These are phyloP conservation scores for Gopherus evgoodei DNA, from an alignment of 2,113 vertebrate genomes.

Conservation along the genomic window DNA sequence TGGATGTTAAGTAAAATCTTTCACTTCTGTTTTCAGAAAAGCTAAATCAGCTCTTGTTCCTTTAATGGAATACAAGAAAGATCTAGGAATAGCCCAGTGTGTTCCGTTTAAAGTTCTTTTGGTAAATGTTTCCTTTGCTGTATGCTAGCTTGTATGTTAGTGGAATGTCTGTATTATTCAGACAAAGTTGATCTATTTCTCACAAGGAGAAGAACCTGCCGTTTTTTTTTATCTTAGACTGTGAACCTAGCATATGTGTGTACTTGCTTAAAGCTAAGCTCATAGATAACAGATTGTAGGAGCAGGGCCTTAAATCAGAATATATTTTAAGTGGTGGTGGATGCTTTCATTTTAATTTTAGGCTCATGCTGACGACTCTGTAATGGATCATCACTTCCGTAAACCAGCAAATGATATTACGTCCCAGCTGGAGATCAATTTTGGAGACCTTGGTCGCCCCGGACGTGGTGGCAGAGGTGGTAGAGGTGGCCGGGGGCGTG, in stretches of 20 bases:
- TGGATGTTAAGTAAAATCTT: too few relatives aligned
- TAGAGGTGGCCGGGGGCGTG: slow-evolving; percentile 91
- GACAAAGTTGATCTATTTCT: not conserved
- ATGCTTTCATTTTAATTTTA: slow-evolving; percentile 6
- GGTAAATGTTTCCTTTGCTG: not conserved
- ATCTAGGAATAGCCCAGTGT: not conserved
- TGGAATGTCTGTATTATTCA: fast-evolving
- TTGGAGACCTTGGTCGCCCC: slow-evolving; percentile 96
- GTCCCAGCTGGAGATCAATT: slow-evolving; percentile 99
- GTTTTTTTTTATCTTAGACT: not conserved
- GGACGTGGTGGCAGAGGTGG: slow-evolving; percentile 94
- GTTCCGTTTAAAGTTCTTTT: not conserved
- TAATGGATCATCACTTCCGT: slow-evolving; percentile 96
- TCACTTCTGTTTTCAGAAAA: not conserved
- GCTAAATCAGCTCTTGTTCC: fast-evolving
- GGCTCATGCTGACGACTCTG: slow-evolving; percentile 87
- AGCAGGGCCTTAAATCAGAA: fast-evolving
- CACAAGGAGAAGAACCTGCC: not conserved
- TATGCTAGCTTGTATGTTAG: not conserved
- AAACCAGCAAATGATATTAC: slow-evolving; percentile 99
- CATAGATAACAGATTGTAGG: fast-evolving
- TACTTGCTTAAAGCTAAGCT: fast-evolving
- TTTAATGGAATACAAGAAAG: not conserved
- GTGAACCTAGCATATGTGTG: not conserved
- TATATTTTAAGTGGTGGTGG: fast-evolving